These are phyloP conservation scores for Drosophila borealis DNA, from an alignment of 2,888 invertebrate species.

Conservation along the genomic window DNA sequence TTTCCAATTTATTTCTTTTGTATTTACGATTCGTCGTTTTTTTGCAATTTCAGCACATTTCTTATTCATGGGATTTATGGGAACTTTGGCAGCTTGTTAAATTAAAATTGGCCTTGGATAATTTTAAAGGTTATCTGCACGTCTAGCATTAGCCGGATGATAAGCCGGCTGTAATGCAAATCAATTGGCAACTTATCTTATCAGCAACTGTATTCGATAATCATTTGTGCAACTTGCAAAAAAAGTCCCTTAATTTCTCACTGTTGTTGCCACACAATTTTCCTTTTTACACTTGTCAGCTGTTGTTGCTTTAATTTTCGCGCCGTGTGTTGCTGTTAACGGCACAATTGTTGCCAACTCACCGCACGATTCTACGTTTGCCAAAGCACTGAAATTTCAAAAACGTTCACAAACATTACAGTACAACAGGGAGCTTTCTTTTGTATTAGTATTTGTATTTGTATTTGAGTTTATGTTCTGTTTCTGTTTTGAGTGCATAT, in stretches of 20 bases:
- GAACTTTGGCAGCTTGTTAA: slow-evolving; percentile 48
- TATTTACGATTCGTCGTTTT: not conserved
- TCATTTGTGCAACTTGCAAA: not conserved
- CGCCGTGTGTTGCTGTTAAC: slow-evolving; percentile 11
- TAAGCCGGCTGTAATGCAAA: slow-evolving; percentile 21
- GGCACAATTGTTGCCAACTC: slow-evolving; percentile 6
- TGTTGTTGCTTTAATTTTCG: slow-evolving; percentile 28
- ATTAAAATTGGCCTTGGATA: slow-evolving; percentile 37
- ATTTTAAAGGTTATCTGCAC: slow-evolving; percentile 36
- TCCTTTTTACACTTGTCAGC: slow-evolving; percentile 28
- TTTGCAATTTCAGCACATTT: slow-evolving; percentile 30
- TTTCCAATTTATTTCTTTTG: not conserved
- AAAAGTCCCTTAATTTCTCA: not conserved
- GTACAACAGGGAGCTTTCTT: slow-evolving; percentile 47
- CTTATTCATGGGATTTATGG: slow-evolving; percentile 37
- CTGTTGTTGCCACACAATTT: not conserved
- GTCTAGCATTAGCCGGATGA: slow-evolving; percentile 9
- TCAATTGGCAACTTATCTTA: slow-evolving; percentile 26
- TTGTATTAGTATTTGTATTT: slow-evolving; percentile 27
- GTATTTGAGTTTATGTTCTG: slow-evolving; percentile 3
- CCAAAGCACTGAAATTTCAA: slow-evolving; percentile 51
- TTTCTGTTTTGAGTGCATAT: slow-evolving; percentile 17
- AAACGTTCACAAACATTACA: slow-evolving; percentile 29
- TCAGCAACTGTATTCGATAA: slow-evolving; percentile 14
- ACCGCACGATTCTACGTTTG: slow-evolving; percentile 49